These are phyloP conservation scores for Drosophila seguyi DNA, from an alignment of 1,140 invertebrate genomes.

Conservation along the genomic window DNA sequence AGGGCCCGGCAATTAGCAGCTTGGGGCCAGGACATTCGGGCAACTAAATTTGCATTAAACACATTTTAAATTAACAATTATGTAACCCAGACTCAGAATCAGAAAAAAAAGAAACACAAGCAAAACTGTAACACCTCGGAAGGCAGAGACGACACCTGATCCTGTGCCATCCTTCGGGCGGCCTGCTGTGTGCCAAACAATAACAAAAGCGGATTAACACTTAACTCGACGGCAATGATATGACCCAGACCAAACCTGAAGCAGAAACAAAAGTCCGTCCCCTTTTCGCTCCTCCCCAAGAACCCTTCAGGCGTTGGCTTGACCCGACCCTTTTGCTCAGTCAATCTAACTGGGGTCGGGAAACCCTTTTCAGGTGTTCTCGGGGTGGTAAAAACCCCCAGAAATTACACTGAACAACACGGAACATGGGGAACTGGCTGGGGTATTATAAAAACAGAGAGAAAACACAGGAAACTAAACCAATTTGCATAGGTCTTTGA, in stretches of 20 bases:
- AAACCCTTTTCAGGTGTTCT: slow-evolving; percentile 56
- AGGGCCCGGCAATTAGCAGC: slow-evolving; percentile 31
- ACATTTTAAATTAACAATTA: slow-evolving; percentile 79
- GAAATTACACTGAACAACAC: slow-evolving; percentile 60
- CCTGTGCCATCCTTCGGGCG: slow-evolving; percentile 22
- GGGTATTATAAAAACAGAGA: not conserved
- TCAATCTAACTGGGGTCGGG: slow-evolving; percentile 63
- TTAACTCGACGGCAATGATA: slow-evolving; percentile 75
- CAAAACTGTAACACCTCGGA: slow-evolving; percentile 56
- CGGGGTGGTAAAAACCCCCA: slow-evolving; percentile 36
- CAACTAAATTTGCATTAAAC: slow-evolving; percentile 75
- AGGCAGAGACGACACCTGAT: slow-evolving; percentile 57
- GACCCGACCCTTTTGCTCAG: slow-evolving; percentile 75
- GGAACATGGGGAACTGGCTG: not conserved
- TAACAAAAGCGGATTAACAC: slow-evolving; percentile 84
- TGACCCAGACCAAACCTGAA: slow-evolving; percentile 41
- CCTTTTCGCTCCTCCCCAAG: not conserved
- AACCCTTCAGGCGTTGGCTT: slow-evolving; percentile 16
- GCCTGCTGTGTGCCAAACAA: slow-evolving; percentile 65
- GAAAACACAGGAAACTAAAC: slow-evolving; percentile 17
- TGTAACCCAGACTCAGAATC: slow-evolving; percentile 45
- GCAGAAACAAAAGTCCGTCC: slow-evolving; percentile 19
- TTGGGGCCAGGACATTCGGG: slow-evolving; percentile 18
- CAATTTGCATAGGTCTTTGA: slow-evolving; percentile 48
- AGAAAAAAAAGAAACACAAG: slow-evolving; percentile 20